These are phyloP conservation scores for Heterocephalus glaber DNA, from an alignment of 2,113 vertebrate species.

Conservation along the genomic window DNA sequence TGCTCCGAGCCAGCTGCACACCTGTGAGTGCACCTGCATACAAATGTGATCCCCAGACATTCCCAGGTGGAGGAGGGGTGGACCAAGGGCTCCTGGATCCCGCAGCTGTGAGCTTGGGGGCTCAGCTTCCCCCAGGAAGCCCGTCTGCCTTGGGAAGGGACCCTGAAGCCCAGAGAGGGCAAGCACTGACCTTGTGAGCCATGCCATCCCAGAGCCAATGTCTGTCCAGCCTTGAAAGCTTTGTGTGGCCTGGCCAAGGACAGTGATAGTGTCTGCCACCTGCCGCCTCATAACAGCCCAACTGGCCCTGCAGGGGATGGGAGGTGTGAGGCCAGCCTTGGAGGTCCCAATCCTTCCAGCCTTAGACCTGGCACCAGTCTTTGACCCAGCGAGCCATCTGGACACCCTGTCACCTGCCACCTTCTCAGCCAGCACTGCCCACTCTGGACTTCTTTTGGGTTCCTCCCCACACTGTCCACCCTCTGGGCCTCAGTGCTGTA, in stretches of 20 bases:
- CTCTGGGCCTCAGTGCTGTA: conserved; percentile 75
- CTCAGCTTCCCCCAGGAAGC: not conserved
- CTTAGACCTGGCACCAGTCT: not conserved
- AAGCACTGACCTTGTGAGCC: not conserved
- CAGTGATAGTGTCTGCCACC: not conserved
- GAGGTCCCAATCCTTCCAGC: not conserved
- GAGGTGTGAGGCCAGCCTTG: not conserved
- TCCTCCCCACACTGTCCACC: conserved; percentile 36
- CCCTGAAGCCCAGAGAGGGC: not conserved
- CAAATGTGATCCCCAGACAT: not conserved
- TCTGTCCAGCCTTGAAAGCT: not conserved
- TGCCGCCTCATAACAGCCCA: not conserved
- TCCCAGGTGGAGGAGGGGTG: not conserved
- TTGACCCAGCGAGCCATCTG: not conserved
- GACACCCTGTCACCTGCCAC: not conserved
- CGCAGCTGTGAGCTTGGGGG: not conserved
- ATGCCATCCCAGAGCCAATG: rapidly evolving
- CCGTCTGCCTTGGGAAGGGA: not conserved
- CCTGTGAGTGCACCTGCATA: conserved; percentile 47
- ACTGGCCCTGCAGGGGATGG: not conserved
- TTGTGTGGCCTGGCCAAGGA: not conserved
- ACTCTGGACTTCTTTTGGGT: not conserved
- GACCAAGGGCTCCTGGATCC: not conserved
- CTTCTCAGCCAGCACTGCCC: not conserved
- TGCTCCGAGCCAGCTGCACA: not conserved